Evolutionary conservation across 1,140 invertebrate genomes (phyloP).

Genomic region (Centruroides sculpturatus): DNA sequence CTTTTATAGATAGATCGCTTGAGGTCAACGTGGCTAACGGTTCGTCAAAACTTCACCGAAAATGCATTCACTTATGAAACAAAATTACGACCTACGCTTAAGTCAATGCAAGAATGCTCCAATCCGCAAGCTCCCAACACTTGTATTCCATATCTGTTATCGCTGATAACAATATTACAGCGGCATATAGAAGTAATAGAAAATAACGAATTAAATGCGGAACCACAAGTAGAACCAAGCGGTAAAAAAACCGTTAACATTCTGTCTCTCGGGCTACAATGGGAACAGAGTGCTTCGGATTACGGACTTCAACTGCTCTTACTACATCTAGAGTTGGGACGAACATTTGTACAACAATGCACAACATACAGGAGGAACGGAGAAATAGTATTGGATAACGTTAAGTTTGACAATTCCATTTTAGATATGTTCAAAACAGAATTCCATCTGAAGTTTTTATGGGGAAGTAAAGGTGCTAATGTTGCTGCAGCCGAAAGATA

Average conservation of each 20-base stretch:
- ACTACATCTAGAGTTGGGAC: constrained; percentile 30
- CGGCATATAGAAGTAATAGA: constrained; percentile 11
- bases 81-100: constrained; percentile 64
- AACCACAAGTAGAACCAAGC: too few relatives aligned
- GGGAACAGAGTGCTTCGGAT: constrained; percentile 43
- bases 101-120: constrained; percentile 74
- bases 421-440: constrained; percentile 66
- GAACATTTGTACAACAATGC: constrained; percentile 28
- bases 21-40: constrained; percentile 57
- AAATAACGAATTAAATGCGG: too few relatives aligned
- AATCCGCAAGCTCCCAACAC: constrained; percentile 84
- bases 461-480: constrained; percentile 57
- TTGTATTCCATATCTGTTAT: constrained; percentile 36
- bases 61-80: constrained; percentile 84
- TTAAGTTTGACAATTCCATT: constrained; percentile 40
- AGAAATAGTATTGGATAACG: constrained; percentile 51
- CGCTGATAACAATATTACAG: constrained; percentile 33
- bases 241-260: neutral
- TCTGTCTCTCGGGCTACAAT: constrained; percentile 23
- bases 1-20: constrained; percentile 21
- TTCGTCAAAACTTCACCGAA: constrained; percentile 70
- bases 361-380: constrained; percentile 44
- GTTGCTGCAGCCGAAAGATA: constrained; percentile 50
- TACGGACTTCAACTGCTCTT: constrained; percentile 35
- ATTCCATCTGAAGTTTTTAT: constrained; percentile 71